Evolutionary conservation across 2,113 vertebrate species (phyloP).

Genomic region (Lichenostomus cassidix): DNA sequence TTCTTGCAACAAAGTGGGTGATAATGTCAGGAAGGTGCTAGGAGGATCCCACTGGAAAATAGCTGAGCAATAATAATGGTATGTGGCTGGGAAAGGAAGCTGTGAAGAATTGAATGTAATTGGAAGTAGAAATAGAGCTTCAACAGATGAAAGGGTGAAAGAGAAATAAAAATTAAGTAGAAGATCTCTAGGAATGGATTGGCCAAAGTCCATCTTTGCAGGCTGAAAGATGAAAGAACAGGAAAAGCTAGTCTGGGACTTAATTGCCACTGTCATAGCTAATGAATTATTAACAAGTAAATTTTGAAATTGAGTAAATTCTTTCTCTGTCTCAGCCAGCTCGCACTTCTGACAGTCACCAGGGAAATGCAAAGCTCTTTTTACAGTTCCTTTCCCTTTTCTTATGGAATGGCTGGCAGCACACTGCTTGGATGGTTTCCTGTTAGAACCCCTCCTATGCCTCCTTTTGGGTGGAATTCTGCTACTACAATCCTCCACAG

Average conservation of each 20-base stretch:
- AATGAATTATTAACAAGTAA: slow-evolving; percentile 57
- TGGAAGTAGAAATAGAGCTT: neutral
- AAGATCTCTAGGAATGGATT: neutral
- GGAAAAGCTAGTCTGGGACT: neutral
- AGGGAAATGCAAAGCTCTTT: neutral
- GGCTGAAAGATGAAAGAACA: slow-evolving; percentile 6
- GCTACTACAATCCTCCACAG: neutral
- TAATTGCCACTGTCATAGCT: slow-evolving; percentile 42
- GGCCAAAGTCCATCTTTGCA: slow-evolving; percentile 1
- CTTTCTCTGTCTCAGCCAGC: neutral
- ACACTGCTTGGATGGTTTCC: neutral
- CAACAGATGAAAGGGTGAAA: neutral
- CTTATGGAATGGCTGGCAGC: neutral
- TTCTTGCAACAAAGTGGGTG: neutral
- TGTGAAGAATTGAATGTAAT: slow-evolving; percentile 20
- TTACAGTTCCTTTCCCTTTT: neutral
- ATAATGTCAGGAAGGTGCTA: slow-evolving; percentile 12
- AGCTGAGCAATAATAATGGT: neutral
- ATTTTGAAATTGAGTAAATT: slow-evolving; percentile 44
- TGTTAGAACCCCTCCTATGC: neutral
- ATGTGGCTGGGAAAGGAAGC: neutral
- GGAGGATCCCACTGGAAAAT: neutral
- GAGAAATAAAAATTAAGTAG: slow-evolving; percentile 16
- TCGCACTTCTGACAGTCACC: neutral
- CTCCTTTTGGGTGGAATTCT: neutral